These are phyloP conservation scores for Philotrypesis tridentata DNA, from an alignment of 1,140 invertebrate genomes.

Conservation along the genomic window DNA sequence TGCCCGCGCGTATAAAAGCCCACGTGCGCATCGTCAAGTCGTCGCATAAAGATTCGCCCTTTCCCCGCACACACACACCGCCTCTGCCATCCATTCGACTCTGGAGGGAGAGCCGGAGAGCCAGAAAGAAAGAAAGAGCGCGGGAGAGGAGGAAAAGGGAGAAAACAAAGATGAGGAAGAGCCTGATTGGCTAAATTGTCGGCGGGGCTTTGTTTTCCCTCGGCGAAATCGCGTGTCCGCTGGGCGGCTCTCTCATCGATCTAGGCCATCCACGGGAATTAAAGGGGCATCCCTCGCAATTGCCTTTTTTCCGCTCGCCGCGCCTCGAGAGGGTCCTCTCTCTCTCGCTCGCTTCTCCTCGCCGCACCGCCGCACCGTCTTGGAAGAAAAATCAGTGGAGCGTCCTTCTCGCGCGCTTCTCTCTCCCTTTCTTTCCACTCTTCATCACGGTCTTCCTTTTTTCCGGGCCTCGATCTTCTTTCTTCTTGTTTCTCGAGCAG, in stretches of 20 bases:
- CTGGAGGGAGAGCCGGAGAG: no score
- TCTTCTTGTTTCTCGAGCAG: slow-evolving; percentile 26
- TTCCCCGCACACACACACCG: no score
- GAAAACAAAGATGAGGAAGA: slow-evolving; percentile 17
- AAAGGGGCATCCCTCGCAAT: slow-evolving; percentile 42
- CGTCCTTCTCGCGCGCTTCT: slow-evolving; percentile 8
- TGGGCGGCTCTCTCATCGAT: slow-evolving; percentile 22
- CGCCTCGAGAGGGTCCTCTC: slow-evolving; percentile 6
- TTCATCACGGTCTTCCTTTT: neutral
- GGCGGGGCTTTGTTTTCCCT: slow-evolving; percentile 38
- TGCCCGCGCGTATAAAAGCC: no score
- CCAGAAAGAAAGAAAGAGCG: neutral
- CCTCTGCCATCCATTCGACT: no score
- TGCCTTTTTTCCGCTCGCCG: slow-evolving; percentile 31
- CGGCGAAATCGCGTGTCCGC: slow-evolving; percentile 30
- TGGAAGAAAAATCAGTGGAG: slow-evolving; percentile 38
- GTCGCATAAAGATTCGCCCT: neutral
- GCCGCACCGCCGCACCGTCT: neutral
- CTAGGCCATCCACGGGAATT: slow-evolving; percentile 38
- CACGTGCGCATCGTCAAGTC: neutral
- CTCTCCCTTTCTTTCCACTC: no score
- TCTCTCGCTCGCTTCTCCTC: neutral
- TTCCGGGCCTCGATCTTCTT: neutral
- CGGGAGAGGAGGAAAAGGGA: neutral
- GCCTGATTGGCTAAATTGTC: slow-evolving; percentile 40